Evolutionary conservation across 2,113 vertebrate genomes (phyloP).

Genomic region (Melanerpes aurifrons): DNA sequence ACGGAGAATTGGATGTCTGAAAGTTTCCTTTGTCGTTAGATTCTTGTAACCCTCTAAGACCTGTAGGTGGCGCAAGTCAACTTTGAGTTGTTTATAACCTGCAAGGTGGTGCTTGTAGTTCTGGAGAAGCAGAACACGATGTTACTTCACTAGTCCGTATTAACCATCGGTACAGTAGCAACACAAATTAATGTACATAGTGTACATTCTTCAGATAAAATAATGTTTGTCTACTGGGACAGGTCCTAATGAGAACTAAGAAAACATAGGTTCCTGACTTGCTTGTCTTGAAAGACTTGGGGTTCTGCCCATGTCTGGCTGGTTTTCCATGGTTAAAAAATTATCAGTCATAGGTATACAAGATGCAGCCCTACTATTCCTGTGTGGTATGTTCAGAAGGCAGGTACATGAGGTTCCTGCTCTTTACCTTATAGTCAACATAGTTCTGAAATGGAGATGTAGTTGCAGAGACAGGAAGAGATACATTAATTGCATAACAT

Average conservation of each 20-base stretch:
- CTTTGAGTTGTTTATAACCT: not conserved
- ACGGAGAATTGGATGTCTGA: not conserved
- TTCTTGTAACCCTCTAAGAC: not conserved
- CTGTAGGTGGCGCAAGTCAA: constrained; percentile 58
- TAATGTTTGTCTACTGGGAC: not conserved
- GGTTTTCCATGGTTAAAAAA: not conserved
- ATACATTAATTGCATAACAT: not conserved
- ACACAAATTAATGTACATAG: not conserved
- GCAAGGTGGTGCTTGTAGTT: not conserved
- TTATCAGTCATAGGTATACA: not conserved
- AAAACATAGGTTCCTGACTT: not conserved
- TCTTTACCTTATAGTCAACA: not conserved
- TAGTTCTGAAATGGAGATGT: constrained; percentile 18
- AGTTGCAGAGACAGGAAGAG: not conserved
- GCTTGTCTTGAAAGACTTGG: not conserved
- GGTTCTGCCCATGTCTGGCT: not conserved
- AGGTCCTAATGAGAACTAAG: not conserved
- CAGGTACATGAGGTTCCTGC: not conserved
- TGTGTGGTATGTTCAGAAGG: not conserved
- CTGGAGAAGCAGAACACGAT: not conserved
- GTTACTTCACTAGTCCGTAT: not conserved
- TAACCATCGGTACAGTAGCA: not conserved
- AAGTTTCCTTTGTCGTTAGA: not conserved
- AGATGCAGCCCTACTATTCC: not conserved
- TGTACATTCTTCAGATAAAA: not conserved